Conservation (phyloP, 2,113 vertebrate species). For the Gymnobelideus leadbeateri region DNA sequence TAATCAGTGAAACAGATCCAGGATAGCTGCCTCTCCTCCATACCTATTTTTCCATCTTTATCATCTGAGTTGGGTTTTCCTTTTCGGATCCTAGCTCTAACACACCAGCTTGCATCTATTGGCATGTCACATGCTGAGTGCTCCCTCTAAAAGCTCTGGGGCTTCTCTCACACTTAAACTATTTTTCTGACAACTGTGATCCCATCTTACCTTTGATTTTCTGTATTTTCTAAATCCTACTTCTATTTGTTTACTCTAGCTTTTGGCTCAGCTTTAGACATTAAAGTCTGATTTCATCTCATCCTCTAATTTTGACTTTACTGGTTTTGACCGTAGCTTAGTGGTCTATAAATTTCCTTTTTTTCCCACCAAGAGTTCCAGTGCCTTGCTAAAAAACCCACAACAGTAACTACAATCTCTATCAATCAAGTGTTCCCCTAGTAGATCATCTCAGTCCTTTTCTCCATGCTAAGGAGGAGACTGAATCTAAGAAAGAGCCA, state of each 20-base stretch:
- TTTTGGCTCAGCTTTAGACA: neutral
- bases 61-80: neutral
- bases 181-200: neutral
- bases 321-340: neutral
- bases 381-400: neutral
- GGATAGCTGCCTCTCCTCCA: neutral
- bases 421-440: neutral
- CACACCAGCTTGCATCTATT: neutral
- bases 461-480: neutral
- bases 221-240: neutral
- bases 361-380: neutral
- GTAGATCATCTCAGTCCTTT: neutral
- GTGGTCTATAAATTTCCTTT: neutral
- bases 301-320: neutral
- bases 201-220: neutral
- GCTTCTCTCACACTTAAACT: neutral
- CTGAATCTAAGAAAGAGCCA: neutral
- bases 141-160: neutral
- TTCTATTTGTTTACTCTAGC: neutral
- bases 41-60: neutral
- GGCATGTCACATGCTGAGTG: neutral
- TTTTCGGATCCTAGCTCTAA: neutral
- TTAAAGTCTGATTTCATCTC: neutral
- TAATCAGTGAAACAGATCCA: neutral
- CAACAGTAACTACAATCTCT: neutral